Base-by-base conservation (phyloP, 2,797 vertebrate species). In the Epinephelus awoara region DNA sequence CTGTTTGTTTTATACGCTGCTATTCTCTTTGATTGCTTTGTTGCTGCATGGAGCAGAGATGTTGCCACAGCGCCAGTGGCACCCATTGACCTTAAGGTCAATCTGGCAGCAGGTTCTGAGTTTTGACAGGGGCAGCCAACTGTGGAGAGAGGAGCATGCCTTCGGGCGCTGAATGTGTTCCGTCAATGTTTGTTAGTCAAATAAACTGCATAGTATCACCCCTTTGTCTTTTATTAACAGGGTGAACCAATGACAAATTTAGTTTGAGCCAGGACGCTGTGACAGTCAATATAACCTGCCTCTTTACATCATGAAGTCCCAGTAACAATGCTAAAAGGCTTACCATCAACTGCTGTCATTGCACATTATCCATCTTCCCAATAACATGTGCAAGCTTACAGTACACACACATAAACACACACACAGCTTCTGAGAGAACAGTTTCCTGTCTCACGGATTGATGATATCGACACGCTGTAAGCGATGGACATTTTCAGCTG, bases 61-160 rank as follows among this genome's bases (percentile, higher is more conserved):
- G 86, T 73, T 90, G 88, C 86, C 84, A 78, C 83, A 73, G 72
- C 44, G 91, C 92, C 86, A 18, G 75, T 82, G 88, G 92, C 89
- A 42, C 69, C 83, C 79, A 44, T 88, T 93, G 91, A 92, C 92
- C 92, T 93, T 93, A 88, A 92, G 95, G 93, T 94, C 92, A 92
- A 80, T 90, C 82, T 91, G 91, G 93, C 93, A 93, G 93, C 93
- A 94, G 93, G 94, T 93, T 94, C 86, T 80, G 89, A 92, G 91
- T 93, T 95, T 92, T 94, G 93, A 95, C 92, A 86, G 93, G 88
- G 87, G 90, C 88, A 91, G 91, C 90, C 91, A 88, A 92, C 92
- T 93, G 93, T 92, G 85, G 86, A 87, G 83, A 91, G 89, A 89
- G 83, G 86, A 91, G 88, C 68, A 40, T 68, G 80, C 90, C 92